Base-by-base conservation (phyloP, 2,113 vertebrate genomes). In the Emydocephalus ijimae region DNA sequence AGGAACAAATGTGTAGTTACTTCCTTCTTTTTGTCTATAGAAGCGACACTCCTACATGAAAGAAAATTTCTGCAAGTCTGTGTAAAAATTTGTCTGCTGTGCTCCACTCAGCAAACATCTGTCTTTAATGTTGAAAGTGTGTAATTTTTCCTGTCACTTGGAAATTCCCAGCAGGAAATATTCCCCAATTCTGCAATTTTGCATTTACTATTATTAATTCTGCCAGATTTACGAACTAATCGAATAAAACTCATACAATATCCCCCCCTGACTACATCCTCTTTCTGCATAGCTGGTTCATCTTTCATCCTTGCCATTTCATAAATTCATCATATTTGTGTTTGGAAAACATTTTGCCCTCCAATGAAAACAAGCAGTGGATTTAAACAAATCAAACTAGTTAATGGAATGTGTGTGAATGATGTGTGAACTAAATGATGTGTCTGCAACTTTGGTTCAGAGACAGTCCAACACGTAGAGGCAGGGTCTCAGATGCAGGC, bases 151-250 rank as follows among this genome's bases (percentile, higher is more conserved):
- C 14, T 0, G 39, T 5, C 5, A 85, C 23, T 3, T 89, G 89
- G 93, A 54, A 93, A 39, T 92, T 95, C 86, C 89, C 88, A 74
- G 88, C 18, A 57, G 81, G 91, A 89, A 92, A 92, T 90, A 48
- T 90, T 90, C 69, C 56, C 91, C 92, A 87, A 85, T 88, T 86
- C 26, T 45, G 56, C 88, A 69, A 54, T 69, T 91, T 92, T 89
- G 59, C 45, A 52, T 85, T 56, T 23, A 24, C 34, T 54, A 48
- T 54, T 90, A 87, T 87, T 81, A 50, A 29, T 87, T 64, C 4
- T 48, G 48, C 85, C 43, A 93, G 48, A 90, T 26, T 88, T 81
- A 50, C 50, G 23, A 85, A 39, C 93, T 88, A 91, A 91, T 34
- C 87, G n/a, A 64, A 90, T 81, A 87, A 86, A 81, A 89, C 45